Evolutionary conservation across 2,113 vertebrate genomes (phyloP).

Genomic region (Paratilapia polleni): DNA sequence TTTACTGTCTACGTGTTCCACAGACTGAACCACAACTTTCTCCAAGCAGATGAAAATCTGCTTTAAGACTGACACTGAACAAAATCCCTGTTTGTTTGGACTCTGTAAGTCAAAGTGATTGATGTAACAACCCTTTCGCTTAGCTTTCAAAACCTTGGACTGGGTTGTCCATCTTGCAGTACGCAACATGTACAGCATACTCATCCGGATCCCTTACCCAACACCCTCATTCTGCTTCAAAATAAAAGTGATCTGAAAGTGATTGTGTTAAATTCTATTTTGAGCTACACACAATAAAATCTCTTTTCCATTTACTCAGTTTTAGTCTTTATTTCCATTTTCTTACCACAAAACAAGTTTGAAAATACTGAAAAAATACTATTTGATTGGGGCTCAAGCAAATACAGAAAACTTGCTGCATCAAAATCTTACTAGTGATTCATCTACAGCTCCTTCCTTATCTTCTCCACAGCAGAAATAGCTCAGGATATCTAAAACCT

Average conservation of each 20-base stretch:
- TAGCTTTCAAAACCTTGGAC: slow-evolving; percentile 54
- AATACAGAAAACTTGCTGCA: not conserved
- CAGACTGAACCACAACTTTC: slow-evolving; percentile 34
- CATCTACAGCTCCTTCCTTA: not conserved
- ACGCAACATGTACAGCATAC: slow-evolving; percentile 31
- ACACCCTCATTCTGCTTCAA: slow-evolving; percentile 47
- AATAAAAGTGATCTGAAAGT: slow-evolving; percentile 62
- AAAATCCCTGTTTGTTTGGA: slow-evolving; percentile 39
- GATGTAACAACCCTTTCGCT: slow-evolving; percentile 65
- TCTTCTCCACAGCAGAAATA: not conserved
- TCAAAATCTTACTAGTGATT: not conserved
- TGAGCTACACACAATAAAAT: slow-evolving; percentile 62
- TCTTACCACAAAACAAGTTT: not conserved
- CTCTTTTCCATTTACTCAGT: slow-evolving; percentile 54
- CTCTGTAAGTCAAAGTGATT: slow-evolving; percentile 55
- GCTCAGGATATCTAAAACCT: not conserved
- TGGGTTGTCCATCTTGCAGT: slow-evolving; percentile 34
- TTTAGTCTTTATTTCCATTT: not conserved
- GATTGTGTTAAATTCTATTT: slow-evolving; percentile 73
- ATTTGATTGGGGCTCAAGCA: not conserved
- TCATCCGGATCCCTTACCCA: slow-evolving; percentile 30
- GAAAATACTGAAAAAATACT: not conserved
- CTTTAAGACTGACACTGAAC: slow-evolving; percentile 27
- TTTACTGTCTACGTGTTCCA: slow-evolving; percentile 46
- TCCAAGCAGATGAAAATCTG: slow-evolving; percentile 31